Conservation (phyloP, 2,797 vertebrate genomes). For the Centropyge bicolor region DNA sequence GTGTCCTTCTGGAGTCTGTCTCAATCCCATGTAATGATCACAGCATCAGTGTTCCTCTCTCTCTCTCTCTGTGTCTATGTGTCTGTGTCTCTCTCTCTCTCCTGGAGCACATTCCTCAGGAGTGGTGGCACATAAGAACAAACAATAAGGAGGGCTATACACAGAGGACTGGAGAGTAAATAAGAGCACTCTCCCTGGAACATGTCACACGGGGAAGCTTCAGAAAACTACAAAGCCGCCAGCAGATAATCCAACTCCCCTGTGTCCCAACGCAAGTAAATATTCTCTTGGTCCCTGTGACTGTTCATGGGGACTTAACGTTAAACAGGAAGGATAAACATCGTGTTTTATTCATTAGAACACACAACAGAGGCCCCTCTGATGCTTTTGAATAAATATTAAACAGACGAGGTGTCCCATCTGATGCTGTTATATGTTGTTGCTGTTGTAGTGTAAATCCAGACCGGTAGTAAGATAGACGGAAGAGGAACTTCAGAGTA, state of each 20-base stretch:
- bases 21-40: slow-evolving; percentile 59
- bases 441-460: slow-evolving; percentile 49
- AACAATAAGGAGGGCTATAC: slow-evolving; percentile 81
- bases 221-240: slow-evolving; percentile 85
- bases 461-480: slow-evolving; percentile 11
- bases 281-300: slow-evolving; percentile 85
- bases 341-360: slow-evolving; percentile 88
- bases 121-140: slow-evolving; percentile 81
- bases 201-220: slow-evolving; percentile 81
- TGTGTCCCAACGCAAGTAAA: slow-evolving; percentile 81
- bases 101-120: slow-evolving; percentile 66
- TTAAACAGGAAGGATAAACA: slow-evolving; percentile 85
- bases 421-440: slow-evolving; percentile 60
- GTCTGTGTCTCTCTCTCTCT: slow-evolving; percentile 27
- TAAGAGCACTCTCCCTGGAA: slow-evolving; percentile 81
- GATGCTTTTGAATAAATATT: slow-evolving; percentile 83
- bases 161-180: slow-evolving; percentile 83
- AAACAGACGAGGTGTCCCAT: slow-evolving; percentile 77
- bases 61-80: slow-evolving; percentile 10
- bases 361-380: slow-evolving; percentile 80
- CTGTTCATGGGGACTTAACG: slow-evolving; percentile 84
- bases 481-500: slow-evolving; percentile 12
- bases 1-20: slow-evolving; percentile 39
- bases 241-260: slow-evolving; percentile 84
- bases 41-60: slow-evolving; percentile 25